Evolutionary conservation across 2,113 vertebrate genomes (phyloP).

Genomic region (Todiramphus chloris): DNA sequence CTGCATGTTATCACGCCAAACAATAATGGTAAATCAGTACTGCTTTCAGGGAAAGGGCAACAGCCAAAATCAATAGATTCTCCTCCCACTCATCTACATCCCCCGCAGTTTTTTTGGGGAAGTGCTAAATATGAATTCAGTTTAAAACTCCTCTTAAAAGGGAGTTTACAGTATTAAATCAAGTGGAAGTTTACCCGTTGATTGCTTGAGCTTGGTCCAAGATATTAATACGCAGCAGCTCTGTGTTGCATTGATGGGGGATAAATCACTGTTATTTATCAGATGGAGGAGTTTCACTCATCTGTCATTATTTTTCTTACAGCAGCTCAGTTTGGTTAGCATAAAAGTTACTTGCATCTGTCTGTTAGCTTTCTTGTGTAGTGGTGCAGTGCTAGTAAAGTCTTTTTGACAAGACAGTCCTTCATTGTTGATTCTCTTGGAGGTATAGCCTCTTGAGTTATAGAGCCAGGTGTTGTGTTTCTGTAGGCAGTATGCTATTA

Average conservation of each 20-base stretch:
- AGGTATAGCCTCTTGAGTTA: background rate
- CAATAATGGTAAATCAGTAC: background rate
- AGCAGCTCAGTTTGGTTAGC: background rate
- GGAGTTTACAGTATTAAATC: background rate
- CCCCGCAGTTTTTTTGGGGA: background rate
- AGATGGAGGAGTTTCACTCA: background rate
- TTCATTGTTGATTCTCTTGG: background rate
- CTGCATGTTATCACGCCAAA: accelerated
- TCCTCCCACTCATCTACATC: background rate
- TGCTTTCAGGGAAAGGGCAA: background rate
- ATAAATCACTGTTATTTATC: background rate
- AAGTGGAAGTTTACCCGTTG: background rate
- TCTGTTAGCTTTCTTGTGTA: background rate
- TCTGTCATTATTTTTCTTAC: background rate
- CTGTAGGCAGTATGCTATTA: background rate
- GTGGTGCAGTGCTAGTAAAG: background rate
- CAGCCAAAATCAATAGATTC: background rate
- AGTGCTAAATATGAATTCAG: background rate
- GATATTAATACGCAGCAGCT: background rate
- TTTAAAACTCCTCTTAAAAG: background rate
- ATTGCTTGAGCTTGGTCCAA: background rate
- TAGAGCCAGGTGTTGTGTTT: background rate
- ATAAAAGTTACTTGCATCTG: background rate
- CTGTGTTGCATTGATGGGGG: background rate
- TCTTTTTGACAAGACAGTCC: background rate